These are phyloP conservation scores for Podarcis lilfordi DNA, from an alignment of 2,797 vertebrate genomes.

Conservation along the genomic window DNA sequence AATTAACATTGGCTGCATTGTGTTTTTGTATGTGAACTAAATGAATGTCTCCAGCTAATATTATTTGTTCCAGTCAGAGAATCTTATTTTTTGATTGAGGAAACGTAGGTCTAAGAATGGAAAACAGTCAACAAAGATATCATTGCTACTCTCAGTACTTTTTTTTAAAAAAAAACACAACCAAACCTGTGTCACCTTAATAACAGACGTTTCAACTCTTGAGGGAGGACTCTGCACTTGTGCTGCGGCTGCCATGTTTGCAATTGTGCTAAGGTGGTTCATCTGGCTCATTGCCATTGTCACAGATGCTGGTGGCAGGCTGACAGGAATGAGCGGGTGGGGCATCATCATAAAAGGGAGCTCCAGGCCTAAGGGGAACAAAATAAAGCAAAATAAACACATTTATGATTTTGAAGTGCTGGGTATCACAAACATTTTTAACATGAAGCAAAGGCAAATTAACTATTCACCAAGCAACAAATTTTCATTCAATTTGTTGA, in stretches of 20 bases:
- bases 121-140: neutral
- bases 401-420: neutral
- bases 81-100: neutral
- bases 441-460: slow-evolving; percentile 32
- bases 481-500: slow-evolving; percentile 2
- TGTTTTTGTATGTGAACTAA: neutral
- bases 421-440: neutral
- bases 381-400: slow-evolving; percentile 16
- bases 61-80: neutral
- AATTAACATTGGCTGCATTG: neutral
- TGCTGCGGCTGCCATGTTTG: slow-evolving; percentile 98
- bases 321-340: slow-evolving; percentile 98
- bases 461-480: neutral
- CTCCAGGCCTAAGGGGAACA: slow-evolving; percentile 86
- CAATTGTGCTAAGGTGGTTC: slow-evolving; percentile 99
- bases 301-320: slow-evolving; percentile 98
- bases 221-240: slow-evolving; percentile 96
- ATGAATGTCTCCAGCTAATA: neutral
- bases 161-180: too few species aligned
- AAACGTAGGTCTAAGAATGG: neutral
- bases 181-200: slow-evolving; percentile 87
- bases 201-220: slow-evolving; percentile 98
- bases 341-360: slow-evolving; percentile 99
- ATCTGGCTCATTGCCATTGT: slow-evolving; percentile 99
- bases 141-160: neutral